Base-by-base conservation (phyloP, 2,888 invertebrate genomes). In the Odontomyia ornata region DNA sequence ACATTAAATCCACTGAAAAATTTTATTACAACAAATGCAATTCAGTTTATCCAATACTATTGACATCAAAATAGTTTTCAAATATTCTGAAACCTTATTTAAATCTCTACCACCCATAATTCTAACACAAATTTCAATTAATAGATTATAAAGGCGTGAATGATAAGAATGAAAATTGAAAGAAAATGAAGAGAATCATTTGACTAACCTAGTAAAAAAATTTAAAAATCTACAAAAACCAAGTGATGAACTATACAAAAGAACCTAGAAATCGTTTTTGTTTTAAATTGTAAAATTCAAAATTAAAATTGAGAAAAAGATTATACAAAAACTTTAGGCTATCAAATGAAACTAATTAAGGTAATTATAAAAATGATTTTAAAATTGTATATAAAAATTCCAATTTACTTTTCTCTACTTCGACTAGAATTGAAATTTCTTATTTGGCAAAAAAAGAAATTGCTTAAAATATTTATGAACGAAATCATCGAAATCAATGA, bases 401-500 rank as follows among this genome's bases (percentile, higher is more conserved):
- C 15, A 69, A 69, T 3, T 69, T 2, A 60, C 25, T 67, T 60
- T 60, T 28, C 30, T 36, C 36, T 21, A 9, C 25, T 72, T 23
- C 15, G 71, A 52, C 46, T 72, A 28, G 18, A 57, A 36, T 36
- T 73, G 46, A 73, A 30, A 57, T 28, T 72, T 72, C 30, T 25
- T 13, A n/a, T 60, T 9, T 7, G 18, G 25, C 46, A 72, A 52
- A 72, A 72, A 28, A 56, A 30, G 15, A 60, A 30, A 69, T 69
- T 46, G 3, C 65, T 7, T 36, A 36, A 36, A 65, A 65, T 28
- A 65, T 65, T 60, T 69, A 21, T 69, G 46, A 73, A 43, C 73
- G 60, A 73, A 73, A 73, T 73, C 73, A 73, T 73, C 73, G 73
- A 73, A 73, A 23, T 47, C 46, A 47, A n/a, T 28, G 46, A 56